Evolutionary conservation across 2,113 vertebrate genomes (phyloP).

Genomic region (Nibea albiflora): DNA sequence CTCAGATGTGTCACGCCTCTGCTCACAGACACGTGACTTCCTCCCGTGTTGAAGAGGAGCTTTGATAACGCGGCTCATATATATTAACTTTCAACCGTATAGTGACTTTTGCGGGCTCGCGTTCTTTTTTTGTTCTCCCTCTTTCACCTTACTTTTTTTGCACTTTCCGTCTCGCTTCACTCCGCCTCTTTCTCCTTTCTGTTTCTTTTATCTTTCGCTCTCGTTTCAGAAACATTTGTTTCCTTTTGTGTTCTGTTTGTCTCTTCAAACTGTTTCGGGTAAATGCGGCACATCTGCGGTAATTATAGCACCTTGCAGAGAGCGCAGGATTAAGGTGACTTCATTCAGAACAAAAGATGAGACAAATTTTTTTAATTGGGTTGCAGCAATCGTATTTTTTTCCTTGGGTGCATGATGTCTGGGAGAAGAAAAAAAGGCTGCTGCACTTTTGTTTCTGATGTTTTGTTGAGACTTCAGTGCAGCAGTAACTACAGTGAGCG

Average conservation of each 20-base stretch:
- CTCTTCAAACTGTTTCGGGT: constrained; percentile 41
- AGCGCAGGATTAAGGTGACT: constrained; percentile 49
- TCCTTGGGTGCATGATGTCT: not conserved
- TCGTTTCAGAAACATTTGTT: constrained; percentile 22
- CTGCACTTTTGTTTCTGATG: constrained; percentile 11
- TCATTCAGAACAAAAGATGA: constrained; percentile 43
- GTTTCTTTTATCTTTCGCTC: constrained; percentile 25
- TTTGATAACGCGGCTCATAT: constrained; percentile 1
- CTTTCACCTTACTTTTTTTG: not conserved
- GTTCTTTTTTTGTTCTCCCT: not conserved
- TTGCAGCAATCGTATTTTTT: constrained; percentile 28
- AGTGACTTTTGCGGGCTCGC: not conserved
- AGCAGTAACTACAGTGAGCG: not conserved
- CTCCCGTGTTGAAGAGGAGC: not conserved
- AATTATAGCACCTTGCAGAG: constrained; percentile 64
- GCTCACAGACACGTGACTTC: not conserved
- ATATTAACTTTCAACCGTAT: not conserved
- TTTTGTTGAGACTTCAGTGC: constrained; percentile 22
- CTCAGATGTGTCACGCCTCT: not conserved
- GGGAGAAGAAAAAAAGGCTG: not conserved
- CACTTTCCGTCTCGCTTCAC: not conserved
- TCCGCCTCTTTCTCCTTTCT: no score
- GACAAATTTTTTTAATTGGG: constrained; percentile 34
- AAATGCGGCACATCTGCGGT: constrained; percentile 27
- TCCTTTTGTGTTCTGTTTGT: constrained; percentile 50